Evolutionary conservation across 2,888 invertebrate species (phyloP), one percentile per base, ranked within the genome.

Genomic region (Melieria picta): DNA sequence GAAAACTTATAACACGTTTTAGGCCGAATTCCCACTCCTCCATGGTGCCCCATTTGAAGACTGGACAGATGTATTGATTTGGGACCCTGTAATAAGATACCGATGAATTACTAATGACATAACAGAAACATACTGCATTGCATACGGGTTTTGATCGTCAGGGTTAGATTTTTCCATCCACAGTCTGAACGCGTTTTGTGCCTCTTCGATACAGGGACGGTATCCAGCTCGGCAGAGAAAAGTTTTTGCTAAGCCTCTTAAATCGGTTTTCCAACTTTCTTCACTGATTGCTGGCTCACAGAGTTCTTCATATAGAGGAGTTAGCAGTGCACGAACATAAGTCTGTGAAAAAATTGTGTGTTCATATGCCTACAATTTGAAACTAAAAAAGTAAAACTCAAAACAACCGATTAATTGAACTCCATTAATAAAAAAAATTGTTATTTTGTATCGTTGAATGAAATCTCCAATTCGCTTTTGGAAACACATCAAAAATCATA

Each of bases 1-100:
- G 93, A 85, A 94, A 94, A 80, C 93, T 90, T 65, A 93, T 91
- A 0, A 94, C 91, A 9, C 94, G 89, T 76, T 94, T 90, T 0
- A 95, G 88, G 50, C 94, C 94, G 78, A 94, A 94, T 76, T 94
- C 91, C 94, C 94, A 95, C 84, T 94, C 94, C 60, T 93, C 91
- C 77, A 89, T 89, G 0, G 92, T 91, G 0, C 94, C 94, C 92
- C 93, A 94, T 85, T 92, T 92, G 85, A 94, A 94, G 0, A 94
- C 93, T 1, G 94, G 93, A 75, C 94, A 94, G 74, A 94, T 90
- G 84, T 90, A 93, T 81, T 91, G 91, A 84, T 92, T 93, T 16
- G 92, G 89, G 64, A 94, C 91, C 6, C 94, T 94, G 83, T 0
- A 76, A 70, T 58, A 4, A 69, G 13, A 61, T 9, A 13, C 13